Conservation (phyloP, 35 echinoderm and acorn worm species). For the Apostichopus japonicus region DNA sequence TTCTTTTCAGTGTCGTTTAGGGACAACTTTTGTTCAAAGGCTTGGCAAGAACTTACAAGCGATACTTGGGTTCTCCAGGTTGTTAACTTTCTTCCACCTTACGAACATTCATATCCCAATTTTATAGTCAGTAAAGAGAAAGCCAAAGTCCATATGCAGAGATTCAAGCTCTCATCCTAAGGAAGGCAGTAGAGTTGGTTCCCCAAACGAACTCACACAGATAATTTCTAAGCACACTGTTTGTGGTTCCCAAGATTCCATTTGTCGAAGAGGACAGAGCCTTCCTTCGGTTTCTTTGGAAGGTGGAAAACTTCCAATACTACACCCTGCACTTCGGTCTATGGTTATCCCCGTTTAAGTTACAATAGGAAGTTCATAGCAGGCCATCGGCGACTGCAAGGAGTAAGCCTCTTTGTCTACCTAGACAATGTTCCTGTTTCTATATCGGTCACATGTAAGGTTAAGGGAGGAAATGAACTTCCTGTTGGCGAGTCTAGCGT, state of each 20-base stretch:
- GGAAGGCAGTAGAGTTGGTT: slow-evolving; percentile 39
- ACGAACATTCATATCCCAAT: neutral
- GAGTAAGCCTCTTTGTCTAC: no score
- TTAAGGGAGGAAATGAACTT: neutral
- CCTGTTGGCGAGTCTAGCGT: slow-evolving; percentile 9
- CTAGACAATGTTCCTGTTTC: no score
- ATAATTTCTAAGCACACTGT: slow-evolving; percentile 27
- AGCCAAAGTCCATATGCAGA: neutral
- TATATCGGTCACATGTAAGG: no score
- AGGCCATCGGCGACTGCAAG: no score
- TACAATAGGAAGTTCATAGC: neutral
- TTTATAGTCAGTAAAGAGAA: neutral
- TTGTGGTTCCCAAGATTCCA: slow-evolving; percentile 49
- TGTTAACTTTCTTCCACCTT: slow-evolving; percentile 47
- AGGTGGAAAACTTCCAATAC: neutral
- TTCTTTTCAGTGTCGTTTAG: neutral
- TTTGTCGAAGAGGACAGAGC: slow-evolving; percentile 10
- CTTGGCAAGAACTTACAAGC: neutral
- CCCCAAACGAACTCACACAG: neutral
- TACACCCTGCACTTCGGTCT: slow-evolving; percentile 19
- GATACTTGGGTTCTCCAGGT: slow-evolving; percentile 23
- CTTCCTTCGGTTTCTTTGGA: slow-evolving; percentile 40
- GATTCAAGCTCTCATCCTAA: slow-evolving; percentile 22
- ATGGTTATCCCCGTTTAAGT: slow-evolving; percentile 8
- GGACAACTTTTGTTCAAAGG: slow-evolving; percentile 11